Evolutionary conservation across 2,797 vertebrate species (phyloP).

Genomic region (Sardinella longiceps): DNA sequence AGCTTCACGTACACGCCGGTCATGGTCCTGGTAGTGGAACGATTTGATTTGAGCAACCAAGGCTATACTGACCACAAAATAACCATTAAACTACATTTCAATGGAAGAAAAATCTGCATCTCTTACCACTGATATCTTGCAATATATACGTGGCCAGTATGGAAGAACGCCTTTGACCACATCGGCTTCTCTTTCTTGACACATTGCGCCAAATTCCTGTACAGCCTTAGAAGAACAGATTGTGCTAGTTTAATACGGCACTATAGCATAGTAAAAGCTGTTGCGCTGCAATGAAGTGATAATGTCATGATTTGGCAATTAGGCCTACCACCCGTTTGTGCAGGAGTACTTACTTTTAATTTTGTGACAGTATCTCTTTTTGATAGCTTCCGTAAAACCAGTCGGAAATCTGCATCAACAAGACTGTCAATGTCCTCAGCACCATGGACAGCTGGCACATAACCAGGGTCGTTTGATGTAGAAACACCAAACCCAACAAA

Average conservation of each 20-base stretch:
- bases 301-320: background rate
- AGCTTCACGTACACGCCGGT: constrained; percentile 93
- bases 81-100: background rate
- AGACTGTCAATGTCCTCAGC: constrained; percentile 94
- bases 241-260: background rate
- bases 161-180: constrained; percentile 94
- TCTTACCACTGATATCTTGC: constrained; percentile 92
- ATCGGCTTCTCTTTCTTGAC: constrained; percentile 89
- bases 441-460: constrained; percentile 93
- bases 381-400: constrained; percentile 93
- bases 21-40: constrained; percentile 81
- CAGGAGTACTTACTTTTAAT: constrained; percentile 79
- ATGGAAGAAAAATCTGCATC: background rate
- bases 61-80: background rate
- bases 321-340: background rate
- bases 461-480: constrained; percentile 83
- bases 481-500: constrained; percentile 91
- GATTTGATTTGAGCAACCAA: background rate
- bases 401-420: constrained; percentile 94
- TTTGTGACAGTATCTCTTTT: constrained; percentile 94
- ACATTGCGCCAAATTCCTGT: constrained; percentile 96
- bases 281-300: background rate
- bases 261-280: background rate
- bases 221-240: constrained; percentile 80
- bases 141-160: constrained; percentile 97